Conservation (phyloP, 2,888 invertebrate species). For the Dicyrtomina minuta region DNA sequence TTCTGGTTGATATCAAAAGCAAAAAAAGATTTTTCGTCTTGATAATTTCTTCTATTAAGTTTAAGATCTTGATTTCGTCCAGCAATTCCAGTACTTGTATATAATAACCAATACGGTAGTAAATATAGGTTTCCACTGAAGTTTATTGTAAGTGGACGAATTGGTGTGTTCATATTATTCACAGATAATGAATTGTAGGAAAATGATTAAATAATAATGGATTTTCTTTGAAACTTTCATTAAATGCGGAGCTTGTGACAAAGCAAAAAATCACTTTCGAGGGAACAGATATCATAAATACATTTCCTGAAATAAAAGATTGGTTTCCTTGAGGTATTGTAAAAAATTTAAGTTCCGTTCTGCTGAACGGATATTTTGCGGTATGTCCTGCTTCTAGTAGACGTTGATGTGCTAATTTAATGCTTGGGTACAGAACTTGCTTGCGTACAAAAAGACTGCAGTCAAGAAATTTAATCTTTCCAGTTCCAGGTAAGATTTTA, state of each 20-base stretch:
- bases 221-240: too few species aligned
- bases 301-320: slow-evolving; percentile 54
- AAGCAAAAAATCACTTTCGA: slow-evolving; percentile 54
- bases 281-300: slow-evolving; percentile 54
- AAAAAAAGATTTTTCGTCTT: too few species aligned
- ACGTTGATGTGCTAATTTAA: slow-evolving; percentile 45
- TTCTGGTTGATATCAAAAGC: neutral
- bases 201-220: too few species aligned
- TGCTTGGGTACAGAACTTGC: slow-evolving; percentile 39
- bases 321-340: slow-evolving; percentile 48
- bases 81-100: neutral
- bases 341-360: slow-evolving; percentile 36
- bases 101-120: neutral
- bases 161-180: too few species aligned
- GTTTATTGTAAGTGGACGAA: neutral
- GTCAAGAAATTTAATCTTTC: slow-evolving; percentile 44
- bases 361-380: slow-evolving; percentile 15
- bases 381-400: slow-evolving; percentile 33
- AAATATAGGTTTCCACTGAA: neutral
- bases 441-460: slow-evolving; percentile 47
- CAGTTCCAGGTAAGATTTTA: slow-evolving; percentile 2
- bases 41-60: neutral
- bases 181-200: too few species aligned
- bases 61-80: too few species aligned
- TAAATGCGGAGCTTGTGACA: slow-evolving; percentile 26